These are phyloP conservation scores for Chelonus formosanus DNA, from an alignment of 2,888 invertebrate genomes.

Conservation along the genomic window DNA sequence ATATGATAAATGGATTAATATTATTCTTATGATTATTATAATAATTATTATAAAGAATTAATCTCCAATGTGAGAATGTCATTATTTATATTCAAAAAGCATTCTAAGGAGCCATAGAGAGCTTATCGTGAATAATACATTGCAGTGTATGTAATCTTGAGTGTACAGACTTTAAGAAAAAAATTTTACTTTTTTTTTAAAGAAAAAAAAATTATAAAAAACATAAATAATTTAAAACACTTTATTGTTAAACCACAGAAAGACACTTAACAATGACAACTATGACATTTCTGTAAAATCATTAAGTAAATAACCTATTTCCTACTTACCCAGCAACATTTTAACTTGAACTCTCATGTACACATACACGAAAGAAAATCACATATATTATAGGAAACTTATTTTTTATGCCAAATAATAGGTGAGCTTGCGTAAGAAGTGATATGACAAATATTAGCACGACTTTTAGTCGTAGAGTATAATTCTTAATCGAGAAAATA, in stretches of 20 bases:
- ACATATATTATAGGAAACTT: slow-evolving; percentile 59
- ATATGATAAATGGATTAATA: no score
- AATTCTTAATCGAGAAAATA: slow-evolving; percentile 27
- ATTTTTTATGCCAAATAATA: slow-evolving; percentile 61
- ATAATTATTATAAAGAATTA: neutral
- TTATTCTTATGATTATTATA: no score
- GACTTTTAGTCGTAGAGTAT: slow-evolving; percentile 43
- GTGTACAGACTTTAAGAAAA: slow-evolving; percentile 48
- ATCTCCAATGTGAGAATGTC: slow-evolving; percentile 17
- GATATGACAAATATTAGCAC: slow-evolving; percentile 51
- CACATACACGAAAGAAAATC: slow-evolving; percentile 22
- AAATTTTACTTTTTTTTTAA: neutral
- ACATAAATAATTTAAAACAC: no score
- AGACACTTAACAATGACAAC: neutral
- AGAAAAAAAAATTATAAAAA: neutral
- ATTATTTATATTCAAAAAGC: slow-evolving; percentile 49
- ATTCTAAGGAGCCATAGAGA: slow-evolving; percentile 51
- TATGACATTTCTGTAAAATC: neutral
- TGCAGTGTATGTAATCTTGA: slow-evolving; percentile 48
- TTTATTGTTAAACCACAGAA: no score
- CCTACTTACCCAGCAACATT: no score
- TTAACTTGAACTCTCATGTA: no score
- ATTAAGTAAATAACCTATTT: neutral
- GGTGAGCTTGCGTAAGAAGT: slow-evolving; percentile 49
- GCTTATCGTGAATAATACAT: slow-evolving; percentile 48